Percentiles rank a stretch among this genome's conserved stretches.
Conservation (phyloP, 2,888 invertebrate species). For the Nebria salina region DNA sequence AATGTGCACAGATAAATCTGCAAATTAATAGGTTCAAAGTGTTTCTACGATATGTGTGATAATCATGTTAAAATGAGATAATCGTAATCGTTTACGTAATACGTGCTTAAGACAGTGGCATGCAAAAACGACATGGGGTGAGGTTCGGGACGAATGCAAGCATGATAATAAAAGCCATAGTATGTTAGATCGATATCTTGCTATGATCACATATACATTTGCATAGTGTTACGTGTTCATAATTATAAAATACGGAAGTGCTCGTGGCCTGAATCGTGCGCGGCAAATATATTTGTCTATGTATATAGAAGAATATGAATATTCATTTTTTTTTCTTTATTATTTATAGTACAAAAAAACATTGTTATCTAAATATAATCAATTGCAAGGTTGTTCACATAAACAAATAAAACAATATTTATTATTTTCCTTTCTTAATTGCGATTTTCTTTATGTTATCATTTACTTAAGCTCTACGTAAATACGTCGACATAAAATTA, state of each 20-base stretch:
- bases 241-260: constrained; percentile 29
- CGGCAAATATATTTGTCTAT: not conserved
- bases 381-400: no score
- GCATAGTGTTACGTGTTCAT: constrained; percentile 31
- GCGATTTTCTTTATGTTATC: no score
- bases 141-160: not conserved
- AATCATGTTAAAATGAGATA: not conserved
- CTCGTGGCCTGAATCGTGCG: constrained; percentile 5
- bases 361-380: no score
- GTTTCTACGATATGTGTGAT: not conserved
- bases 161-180: constrained; percentile 16
- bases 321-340: not conserved
- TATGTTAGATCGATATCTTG: constrained; percentile 18
- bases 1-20: no score
- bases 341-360: not conserved
- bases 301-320: constrained; percentile 13
- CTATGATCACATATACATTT: constrained; percentile 27
- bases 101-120: not conserved
- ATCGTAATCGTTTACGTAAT: not conserved
- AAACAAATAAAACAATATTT: no score
- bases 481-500: no score
- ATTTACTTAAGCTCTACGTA: no score
- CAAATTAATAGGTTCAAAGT: no score
- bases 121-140: not conserved
- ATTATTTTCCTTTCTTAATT: no score